Percentiles rank a stretch among this genome's conserved stretches.
These are phyloP conservation scores for Odontamblyopus lacepedii DNA, from an alignment of 2,797 vertebrate species.

Conservation along the genomic window DNA sequence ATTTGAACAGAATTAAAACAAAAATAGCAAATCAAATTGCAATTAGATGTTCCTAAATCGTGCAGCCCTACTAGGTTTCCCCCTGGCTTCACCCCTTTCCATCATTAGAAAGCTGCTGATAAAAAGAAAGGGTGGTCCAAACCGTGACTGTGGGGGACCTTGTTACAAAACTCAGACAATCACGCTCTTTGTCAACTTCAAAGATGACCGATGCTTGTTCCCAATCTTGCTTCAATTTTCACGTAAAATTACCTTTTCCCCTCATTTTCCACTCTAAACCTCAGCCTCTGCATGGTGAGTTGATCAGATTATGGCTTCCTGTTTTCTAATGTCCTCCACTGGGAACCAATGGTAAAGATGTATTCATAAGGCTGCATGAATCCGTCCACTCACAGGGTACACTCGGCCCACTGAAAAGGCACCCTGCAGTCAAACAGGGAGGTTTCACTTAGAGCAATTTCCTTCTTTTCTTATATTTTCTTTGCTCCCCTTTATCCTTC, in stretches of 20 bases:
- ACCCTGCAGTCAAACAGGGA: conserved; percentile 25
- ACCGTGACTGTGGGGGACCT: conserved; percentile 27
- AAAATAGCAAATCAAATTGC: too few relatives aligned
- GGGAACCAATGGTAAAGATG: conserved; percentile 28
- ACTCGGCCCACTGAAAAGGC: conserved; percentile 4
- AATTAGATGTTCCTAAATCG: too few relatives aligned
- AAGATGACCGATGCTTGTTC: conserved; percentile 18
- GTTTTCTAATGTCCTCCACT: conserved; percentile 35
- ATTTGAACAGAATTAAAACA: too few relatives aligned
- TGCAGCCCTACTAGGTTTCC: neutral
- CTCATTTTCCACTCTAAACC: conserved; percentile 11
- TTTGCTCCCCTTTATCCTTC: conserved; percentile 47
- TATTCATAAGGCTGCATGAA: conserved; percentile 19
- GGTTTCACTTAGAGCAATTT: conserved; percentile 48
- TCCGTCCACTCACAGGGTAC: conserved; percentile 18
- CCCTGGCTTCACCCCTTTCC: conserved; percentile 21
- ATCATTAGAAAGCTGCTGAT: conserved; percentile 9
- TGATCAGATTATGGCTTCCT: conserved; percentile 29
- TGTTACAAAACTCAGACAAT: conserved; percentile 20
- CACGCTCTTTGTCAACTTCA: conserved; percentile 21
- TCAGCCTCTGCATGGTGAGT: conserved; percentile 19
- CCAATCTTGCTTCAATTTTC: conserved; percentile 15
- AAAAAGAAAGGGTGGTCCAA: conserved; percentile 28
- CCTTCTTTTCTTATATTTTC: conserved; percentile 51
- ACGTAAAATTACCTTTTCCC: conserved; percentile 27